Percentiles rank a stretch among this genome's conserved stretches.
Conservation (phyloP, 2,797 vertebrate genomes). For the Xenopus petersii region DNA sequence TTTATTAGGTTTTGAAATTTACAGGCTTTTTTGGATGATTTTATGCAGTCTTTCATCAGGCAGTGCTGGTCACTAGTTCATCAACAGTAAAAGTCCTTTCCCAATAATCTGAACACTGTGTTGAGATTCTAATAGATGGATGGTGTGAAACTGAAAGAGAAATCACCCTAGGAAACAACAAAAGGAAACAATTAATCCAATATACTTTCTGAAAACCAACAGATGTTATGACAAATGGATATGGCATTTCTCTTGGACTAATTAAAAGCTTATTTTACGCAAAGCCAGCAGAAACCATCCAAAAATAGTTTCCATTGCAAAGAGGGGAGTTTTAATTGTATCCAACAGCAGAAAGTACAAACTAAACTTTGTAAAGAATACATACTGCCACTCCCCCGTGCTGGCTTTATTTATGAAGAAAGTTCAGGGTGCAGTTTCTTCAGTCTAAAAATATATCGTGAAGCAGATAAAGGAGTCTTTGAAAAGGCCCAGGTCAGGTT, state of each 20-base stretch:
- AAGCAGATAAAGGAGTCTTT: too few relatives aligned
- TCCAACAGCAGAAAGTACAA: neutral
- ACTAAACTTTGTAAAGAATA: neutral
- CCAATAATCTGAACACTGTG: neutral
- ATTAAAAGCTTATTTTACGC: neutral
- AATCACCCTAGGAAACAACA: neutral
- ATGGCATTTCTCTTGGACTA: neutral
- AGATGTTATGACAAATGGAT: neutral
- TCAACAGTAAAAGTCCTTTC: neutral
- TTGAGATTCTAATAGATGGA: neutral
- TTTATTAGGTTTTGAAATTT: too few relatives aligned
- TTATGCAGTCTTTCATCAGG: too few relatives aligned
- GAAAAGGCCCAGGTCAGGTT: too few relatives aligned
- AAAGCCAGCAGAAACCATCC: neutral
- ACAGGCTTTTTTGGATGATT: too few relatives aligned
- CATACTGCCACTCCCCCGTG: too few relatives aligned
- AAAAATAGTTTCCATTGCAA: neutral
- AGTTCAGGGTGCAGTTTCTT: too few relatives aligned
- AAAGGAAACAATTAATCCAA: constrained; percentile 9
- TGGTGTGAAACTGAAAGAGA: constrained; percentile 1
- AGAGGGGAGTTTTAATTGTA: neutral
- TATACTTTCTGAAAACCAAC: constrained; percentile 10
- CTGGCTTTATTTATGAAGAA: too few relatives aligned
- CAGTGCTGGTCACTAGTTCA: too few relatives aligned
- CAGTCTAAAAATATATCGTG: too few relatives aligned